These are phyloP conservation scores for Liparis tanakae DNA, from an alignment of 2,797 vertebrate species.

Conservation along the genomic window DNA sequence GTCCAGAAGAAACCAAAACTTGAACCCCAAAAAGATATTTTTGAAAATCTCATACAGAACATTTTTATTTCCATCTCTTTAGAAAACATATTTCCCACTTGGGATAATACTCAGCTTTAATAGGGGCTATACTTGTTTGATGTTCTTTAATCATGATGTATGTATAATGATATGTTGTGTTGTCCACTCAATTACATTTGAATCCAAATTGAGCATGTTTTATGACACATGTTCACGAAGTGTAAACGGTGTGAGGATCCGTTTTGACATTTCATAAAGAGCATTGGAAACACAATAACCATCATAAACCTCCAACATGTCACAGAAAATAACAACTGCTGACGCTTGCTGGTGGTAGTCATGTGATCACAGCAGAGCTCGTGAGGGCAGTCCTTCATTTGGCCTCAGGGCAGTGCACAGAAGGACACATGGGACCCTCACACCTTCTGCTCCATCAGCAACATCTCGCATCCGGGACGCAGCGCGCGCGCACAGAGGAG, in stretches of 20 bases:
- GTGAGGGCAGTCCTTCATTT: conserved; percentile 6
- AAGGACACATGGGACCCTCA: conserved; percentile 22
- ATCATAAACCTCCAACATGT: neutral
- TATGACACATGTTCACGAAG: neutral
- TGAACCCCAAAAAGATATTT: neutral
- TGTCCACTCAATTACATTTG: neutral
- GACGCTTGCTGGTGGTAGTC: conserved; percentile 21
- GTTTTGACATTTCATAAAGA: neutral
- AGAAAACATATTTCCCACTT: neutral
- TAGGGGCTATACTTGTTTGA: neutral
- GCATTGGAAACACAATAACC: neutral
- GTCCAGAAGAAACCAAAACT: neutral
- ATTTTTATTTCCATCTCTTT: neutral
- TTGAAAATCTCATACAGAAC: neutral
- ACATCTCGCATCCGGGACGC: conserved; percentile 19
- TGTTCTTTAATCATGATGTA: neutral
- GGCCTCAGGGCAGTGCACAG: conserved; percentile 19
- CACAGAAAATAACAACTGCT: neutral
- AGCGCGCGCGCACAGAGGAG: conserved; percentile 20
- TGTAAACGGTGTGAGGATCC: neutral
- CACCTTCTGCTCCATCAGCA: neutral
- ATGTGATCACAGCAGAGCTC: conserved; percentile 60
- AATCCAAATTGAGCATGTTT: neutral
- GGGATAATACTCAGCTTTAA: neutral
- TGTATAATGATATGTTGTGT: neutral